Evolutionary conservation across 1,140 invertebrate genomes (phyloP).

Genomic region (Brachionus plicatilis): DNA sequence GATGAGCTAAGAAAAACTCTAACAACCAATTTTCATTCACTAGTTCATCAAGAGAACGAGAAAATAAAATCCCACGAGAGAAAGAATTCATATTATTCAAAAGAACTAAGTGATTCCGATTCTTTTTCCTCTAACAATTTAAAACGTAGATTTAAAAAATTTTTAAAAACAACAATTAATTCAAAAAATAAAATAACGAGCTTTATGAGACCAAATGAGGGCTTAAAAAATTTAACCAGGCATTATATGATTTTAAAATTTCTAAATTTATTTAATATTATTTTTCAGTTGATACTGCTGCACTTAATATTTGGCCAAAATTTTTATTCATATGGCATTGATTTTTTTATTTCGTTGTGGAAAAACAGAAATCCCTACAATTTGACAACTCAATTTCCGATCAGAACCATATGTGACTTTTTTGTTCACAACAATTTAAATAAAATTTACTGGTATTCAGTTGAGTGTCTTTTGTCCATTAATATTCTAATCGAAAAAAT

Average conservation of each 20-base stretch:
- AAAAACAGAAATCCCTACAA: not conserved
- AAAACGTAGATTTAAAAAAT: not conserved
- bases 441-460: conserved; percentile 44
- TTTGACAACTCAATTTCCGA: conserved; percentile 27
- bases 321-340: conserved; percentile 30
- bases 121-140: not conserved
- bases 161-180: not conserved
- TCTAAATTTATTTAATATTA: conserved; percentile 1
- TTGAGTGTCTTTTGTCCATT: conserved; percentile 60
- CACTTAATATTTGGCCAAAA: not conserved
- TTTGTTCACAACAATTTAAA: conserved; percentile 11
- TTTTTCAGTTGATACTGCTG: not conserved
- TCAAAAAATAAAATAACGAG: not conserved
- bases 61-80: not conserved
- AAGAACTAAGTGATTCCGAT: not conserved
- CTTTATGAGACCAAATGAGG: conserved; percentile 3
- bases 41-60: not conserved
- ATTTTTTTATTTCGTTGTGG: conserved; percentile 22
- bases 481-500: conserved; percentile 61
- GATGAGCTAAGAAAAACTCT: not conserved
- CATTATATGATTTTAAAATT: conserved; percentile 26
- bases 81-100: not conserved
- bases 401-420: conserved; percentile 31
- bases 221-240: conserved; percentile 5
- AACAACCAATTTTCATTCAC: not conserved